Evolutionary conservation across 2,113 vertebrate genomes (phyloP).

Genomic region (Pterocles gutturalis): DNA sequence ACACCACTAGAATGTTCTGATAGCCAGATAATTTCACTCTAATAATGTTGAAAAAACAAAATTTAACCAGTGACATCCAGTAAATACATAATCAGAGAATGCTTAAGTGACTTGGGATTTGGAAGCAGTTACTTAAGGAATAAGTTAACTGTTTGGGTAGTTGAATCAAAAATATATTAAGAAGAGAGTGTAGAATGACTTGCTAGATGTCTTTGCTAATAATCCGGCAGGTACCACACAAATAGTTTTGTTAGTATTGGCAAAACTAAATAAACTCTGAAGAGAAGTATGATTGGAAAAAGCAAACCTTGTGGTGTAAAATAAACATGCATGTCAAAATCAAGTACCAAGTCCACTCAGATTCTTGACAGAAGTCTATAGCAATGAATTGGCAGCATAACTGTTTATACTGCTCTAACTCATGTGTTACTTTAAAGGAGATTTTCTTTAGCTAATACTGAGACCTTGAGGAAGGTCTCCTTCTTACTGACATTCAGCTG

Average conservation of each 20-base stretch:
- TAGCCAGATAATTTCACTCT: background rate
- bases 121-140: slow-evolving; percentile 52
- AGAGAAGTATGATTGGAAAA: slow-evolving; percentile 59
- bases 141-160: slow-evolving; percentile 66
- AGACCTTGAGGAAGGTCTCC: slow-evolving; percentile 37
- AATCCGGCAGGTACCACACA: slow-evolving; percentile 63
- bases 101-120: background rate
- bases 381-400: slow-evolving; percentile 41
- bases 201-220: slow-evolving; percentile 67
- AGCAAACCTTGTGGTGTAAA: slow-evolving; percentile 61
- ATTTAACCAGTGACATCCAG: background rate
- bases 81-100: slow-evolving; percentile 19
- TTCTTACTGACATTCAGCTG: slow-evolving; percentile 29
- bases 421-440: slow-evolving; percentile 56
- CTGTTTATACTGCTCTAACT: slow-evolving; percentile 63
- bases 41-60: slow-evolving; percentile 19
- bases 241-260: slow-evolving; percentile 57
- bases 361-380: slow-evolving; percentile 60
- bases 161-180: slow-evolving; percentile 64
- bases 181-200: slow-evolving; percentile 70
- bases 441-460: slow-evolving; percentile 37
- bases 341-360: slow-evolving; percentile 47
- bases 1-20: background rate
- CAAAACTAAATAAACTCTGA: slow-evolving; percentile 64
- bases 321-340: slow-evolving; percentile 63